Conservation (phyloP, 2,113 vertebrate genomes). For the Zapus hudsonius region DNA sequence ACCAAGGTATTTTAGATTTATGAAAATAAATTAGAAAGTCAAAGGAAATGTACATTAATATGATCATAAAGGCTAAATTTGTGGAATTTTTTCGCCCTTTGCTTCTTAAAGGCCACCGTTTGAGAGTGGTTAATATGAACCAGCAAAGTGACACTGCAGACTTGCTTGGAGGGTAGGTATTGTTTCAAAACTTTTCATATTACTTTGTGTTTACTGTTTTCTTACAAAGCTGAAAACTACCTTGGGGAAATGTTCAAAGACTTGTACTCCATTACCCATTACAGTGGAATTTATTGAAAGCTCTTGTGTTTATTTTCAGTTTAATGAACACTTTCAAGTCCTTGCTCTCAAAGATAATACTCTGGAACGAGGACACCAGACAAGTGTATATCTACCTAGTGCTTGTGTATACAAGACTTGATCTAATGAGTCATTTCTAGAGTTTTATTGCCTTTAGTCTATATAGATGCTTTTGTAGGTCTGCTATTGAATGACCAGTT, state of each 20-base stretch:
- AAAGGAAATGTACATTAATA: not conserved
- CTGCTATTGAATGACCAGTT: not conserved
- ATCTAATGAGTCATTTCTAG: not conserved
- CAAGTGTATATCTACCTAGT: not conserved
- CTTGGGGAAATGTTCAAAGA: not conserved
- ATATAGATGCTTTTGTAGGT: not conserved
- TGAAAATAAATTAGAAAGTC: slow-evolving; percentile 20
- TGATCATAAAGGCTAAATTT: not conserved
- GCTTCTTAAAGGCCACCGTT: slow-evolving; percentile 88
- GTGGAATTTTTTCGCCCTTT: not conserved
- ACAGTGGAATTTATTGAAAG: not conserved
- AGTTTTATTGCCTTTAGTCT: not conserved
- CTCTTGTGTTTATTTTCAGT: slow-evolving; percentile 18
- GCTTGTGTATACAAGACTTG: not conserved
- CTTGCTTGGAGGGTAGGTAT: slow-evolving; percentile 95
- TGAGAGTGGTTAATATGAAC: slow-evolving; percentile 98
- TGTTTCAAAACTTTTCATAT: not conserved
- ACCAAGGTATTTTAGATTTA: not conserved
- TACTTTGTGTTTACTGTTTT: not conserved
- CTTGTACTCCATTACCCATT: rapidly evolving
- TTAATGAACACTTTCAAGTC: not conserved
- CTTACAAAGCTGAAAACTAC: not conserved
- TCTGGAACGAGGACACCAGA: not conserved
- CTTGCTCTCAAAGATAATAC: not conserved
- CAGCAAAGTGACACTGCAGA: slow-evolving; percentile 98